phyloP scores from a whole-genome alignment of 1,140 invertebrate species.

The Charaxes varanes region DNA sequence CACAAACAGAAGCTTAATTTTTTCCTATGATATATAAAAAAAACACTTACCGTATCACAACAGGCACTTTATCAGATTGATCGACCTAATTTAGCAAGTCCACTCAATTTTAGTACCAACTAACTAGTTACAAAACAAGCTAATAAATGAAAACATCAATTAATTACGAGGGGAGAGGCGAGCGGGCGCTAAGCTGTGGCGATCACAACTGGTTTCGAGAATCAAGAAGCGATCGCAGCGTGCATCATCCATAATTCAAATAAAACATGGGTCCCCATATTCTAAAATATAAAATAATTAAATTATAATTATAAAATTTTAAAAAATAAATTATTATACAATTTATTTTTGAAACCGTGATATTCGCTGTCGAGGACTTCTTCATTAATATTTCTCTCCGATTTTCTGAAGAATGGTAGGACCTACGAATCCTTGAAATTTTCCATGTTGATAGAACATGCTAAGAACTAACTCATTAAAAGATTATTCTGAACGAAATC shows the following conservation, averaged over 20 bases:
- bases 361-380: too few relatives aligned
- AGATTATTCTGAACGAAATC: too few relatives aligned
- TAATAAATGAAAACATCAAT: constrained; percentile 70
- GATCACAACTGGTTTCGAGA: constrained; percentile 61
- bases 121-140: constrained; percentile 45
- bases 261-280: constrained; percentile 67
- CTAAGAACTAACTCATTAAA: too few relatives aligned
- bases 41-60: constrained; percentile 13
- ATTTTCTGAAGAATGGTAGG: too few relatives aligned
- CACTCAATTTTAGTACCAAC: constrained; percentile 16
- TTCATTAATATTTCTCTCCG: too few relatives aligned
- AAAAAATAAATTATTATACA: too few relatives aligned
- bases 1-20: too few relatives aligned
- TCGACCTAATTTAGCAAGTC: constrained; percentile 13
- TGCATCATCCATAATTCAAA: constrained; percentile 71
- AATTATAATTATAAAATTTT: too few relatives aligned
- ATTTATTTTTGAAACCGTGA: too few relatives aligned
- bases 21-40: constrained; percentile 2
- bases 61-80: constrained; percentile 8
- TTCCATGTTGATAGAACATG: too few relatives aligned
- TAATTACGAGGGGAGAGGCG: constrained; percentile 65
- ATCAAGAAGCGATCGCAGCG: constrained; percentile 43
- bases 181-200: constrained; percentile 55
- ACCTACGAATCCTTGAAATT: too few relatives aligned
- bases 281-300: too few relatives aligned